Conservation (phyloP, 1,140 invertebrate genomes). For the Drosophila triauraria region DNA sequence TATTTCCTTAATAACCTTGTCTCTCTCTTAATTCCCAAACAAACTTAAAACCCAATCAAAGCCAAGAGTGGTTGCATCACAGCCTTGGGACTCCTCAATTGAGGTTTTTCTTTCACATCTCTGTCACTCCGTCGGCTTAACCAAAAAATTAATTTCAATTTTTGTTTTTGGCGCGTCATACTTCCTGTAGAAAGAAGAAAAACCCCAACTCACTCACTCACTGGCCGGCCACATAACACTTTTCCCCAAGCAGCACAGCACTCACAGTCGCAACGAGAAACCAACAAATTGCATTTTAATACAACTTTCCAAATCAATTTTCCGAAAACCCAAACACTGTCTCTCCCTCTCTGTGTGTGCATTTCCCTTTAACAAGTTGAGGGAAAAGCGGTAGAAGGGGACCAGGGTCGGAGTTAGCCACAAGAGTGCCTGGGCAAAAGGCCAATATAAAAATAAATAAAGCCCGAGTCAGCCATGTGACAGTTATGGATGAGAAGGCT, state of each 20-base stretch:
- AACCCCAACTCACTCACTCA: slow-evolving; percentile 40
- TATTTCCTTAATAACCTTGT: background rate
- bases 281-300: slow-evolving; percentile 81
- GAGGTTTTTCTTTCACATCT: slow-evolving; percentile 19
- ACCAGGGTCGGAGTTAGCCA: slow-evolving; percentile 31
- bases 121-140: slow-evolving; percentile 20
- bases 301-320: slow-evolving; percentile 83
- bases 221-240: slow-evolving; percentile 36
- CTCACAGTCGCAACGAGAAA: slow-evolving; percentile 30
- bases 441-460: slow-evolving; percentile 76
- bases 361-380: slow-evolving; percentile 45
- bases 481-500: slow-evolving; percentile 76
- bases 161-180: slow-evolving; percentile 38
- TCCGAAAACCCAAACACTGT: slow-evolving; percentile 41
- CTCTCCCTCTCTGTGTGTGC: background rate
- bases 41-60: slow-evolving; percentile 3
- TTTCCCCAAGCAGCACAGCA: slow-evolving; percentile 7
- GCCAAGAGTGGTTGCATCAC: slow-evolving; percentile 6
- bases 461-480: slow-evolving; percentile 63
- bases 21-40: background rate
- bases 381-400: background rate
- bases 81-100: background rate
- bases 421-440: slow-evolving; percentile 41
- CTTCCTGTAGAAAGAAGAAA: slow-evolving; percentile 37
- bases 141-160: slow-evolving; percentile 45